A percentile compares a stretch with the other conserved stretches of the same genome.
phyloP scores from a whole-genome alignment of 2,888 invertebrate genomes.

The Harpalus rufipes region DNA sequence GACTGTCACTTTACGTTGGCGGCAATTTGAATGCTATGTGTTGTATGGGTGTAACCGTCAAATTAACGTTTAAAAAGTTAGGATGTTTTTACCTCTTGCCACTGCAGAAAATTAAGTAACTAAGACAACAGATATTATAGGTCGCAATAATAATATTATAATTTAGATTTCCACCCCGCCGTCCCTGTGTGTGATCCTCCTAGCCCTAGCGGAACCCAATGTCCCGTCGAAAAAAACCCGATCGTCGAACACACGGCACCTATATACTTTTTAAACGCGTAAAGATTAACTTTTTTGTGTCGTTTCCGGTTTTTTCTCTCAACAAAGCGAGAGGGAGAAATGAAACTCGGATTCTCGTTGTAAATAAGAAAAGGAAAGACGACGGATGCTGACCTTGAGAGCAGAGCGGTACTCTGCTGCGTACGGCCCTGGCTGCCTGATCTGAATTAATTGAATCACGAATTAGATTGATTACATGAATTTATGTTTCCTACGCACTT shows the following conservation, averaged over 20 bases:
- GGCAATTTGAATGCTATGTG: no score
- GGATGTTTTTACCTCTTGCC: no score
- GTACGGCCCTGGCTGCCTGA: not conserved
- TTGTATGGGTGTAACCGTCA: no score
- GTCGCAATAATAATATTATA: no score
- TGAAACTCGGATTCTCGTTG: constrained; percentile 4
- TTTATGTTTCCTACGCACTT: constrained; percentile 61
- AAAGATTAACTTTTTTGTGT: constrained; percentile 72
- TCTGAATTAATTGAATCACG: constrained; percentile 65
- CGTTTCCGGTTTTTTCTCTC: constrained; percentile 74
- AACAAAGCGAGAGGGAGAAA: constrained; percentile 35
- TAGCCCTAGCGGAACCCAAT: constrained; percentile 56
- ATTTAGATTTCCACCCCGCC: not conserved
- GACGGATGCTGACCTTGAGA: constrained; percentile 64
- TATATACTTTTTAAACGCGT: constrained; percentile 71
- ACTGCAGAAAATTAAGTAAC: no score
- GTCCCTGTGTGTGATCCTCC: constrained; percentile 44
- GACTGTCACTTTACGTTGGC: no score
- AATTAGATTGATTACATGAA: constrained; percentile 64
- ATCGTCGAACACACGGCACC: constrained; percentile 57
- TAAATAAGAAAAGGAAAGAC: constrained; percentile 53
- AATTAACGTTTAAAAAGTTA: no score
- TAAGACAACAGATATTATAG: no score
- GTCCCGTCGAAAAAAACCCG: constrained; percentile 60
- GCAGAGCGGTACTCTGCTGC: constrained; percentile 17